These are phyloP conservation scores for Drosophila gunungcola DNA, from an alignment of 1,140 invertebrate genomes.

Conservation along the genomic window DNA sequence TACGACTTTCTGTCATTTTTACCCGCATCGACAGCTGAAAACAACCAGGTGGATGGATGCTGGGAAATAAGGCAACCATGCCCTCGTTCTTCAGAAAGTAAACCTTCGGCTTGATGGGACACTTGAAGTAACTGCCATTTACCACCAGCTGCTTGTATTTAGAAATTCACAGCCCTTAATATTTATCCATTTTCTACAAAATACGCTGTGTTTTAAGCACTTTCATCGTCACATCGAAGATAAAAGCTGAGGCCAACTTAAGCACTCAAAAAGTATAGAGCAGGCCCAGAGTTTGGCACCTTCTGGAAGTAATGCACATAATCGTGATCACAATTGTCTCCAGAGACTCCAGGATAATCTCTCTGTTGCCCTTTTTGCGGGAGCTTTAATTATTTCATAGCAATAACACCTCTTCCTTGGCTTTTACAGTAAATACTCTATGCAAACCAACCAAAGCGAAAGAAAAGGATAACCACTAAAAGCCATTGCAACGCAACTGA, in stretches of 20 bases:
- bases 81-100: no score
- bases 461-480: background rate
- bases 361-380: background rate
- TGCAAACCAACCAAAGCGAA: constrained; percentile 5
- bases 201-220: constrained; percentile 17
- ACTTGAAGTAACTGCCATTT: constrained; percentile 50
- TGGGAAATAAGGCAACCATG: no score
- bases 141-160: constrained; percentile 43
- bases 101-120: no score
- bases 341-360: constrained; percentile 31
- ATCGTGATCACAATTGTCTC: constrained; percentile 49
- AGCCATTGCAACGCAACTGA: constrained; percentile 1
- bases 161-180: constrained; percentile 52
- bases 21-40: constrained; percentile 28
- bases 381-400: background rate
- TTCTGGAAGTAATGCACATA: constrained; percentile 44
- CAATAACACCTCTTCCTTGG: background rate
- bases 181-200: constrained; percentile 32
- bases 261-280: constrained; percentile 47
- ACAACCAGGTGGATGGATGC: constrained; percentile 30
- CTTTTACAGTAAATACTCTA: background rate
- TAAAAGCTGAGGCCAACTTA: no score
- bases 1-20: constrained; percentile 12
- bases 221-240: no score
- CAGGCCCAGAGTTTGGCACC: background rate